Evolutionary conservation across 1,140 invertebrate genomes (phyloP), one percentile per base, ranked within the genome.

Genomic region (Zelostemma sp.): DNA sequence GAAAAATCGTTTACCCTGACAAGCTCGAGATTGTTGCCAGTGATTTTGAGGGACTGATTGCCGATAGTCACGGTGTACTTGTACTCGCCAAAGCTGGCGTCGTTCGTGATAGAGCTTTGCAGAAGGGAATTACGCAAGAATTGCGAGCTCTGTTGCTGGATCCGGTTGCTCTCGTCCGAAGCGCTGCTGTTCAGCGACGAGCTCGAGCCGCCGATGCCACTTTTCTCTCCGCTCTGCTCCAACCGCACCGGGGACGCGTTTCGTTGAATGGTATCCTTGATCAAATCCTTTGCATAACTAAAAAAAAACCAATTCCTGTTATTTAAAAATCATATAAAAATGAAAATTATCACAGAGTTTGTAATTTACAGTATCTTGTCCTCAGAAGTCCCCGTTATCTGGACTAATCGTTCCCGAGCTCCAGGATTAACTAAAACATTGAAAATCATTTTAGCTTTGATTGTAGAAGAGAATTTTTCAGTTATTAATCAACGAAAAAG

Each of bases 341-440:
- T n/a, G n/a, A 35, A 35, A 35, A 35, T 11, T 35, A 6, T 35
- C 11, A 56, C 4, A 31, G 11, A 14, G 31, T 16, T 12, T 47
- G 21, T 28, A 40, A 40, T 92, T 90, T 86, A 96, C 95, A 91
- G 91, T 70, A 97, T 95, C 84, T 95, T 95, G 79, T 96, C 93
- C 87, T 96, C 94, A 75, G 90, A 93, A 19, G 94, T 93, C 66
- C 94, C 94, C 47, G 94, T 96, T 68, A 97, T 97, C 86, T 96
- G 95, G 67, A 97, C 94, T 78, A 96, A 88, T 80, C 95, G 89
- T 88, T 97, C 95, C 87, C 95, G 95, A 21, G 94, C 94, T 76
- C 94, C 94, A 75, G 94, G 93, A 85, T 90, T 94, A 49, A 97
- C 95, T 96, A 87, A 90, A 91, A 80, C 67, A 46, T 48, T 62